phyloP scores from a whole-genome alignment of 2,113 vertebrate genomes.

The Entelurus aequoreus region DNA sequence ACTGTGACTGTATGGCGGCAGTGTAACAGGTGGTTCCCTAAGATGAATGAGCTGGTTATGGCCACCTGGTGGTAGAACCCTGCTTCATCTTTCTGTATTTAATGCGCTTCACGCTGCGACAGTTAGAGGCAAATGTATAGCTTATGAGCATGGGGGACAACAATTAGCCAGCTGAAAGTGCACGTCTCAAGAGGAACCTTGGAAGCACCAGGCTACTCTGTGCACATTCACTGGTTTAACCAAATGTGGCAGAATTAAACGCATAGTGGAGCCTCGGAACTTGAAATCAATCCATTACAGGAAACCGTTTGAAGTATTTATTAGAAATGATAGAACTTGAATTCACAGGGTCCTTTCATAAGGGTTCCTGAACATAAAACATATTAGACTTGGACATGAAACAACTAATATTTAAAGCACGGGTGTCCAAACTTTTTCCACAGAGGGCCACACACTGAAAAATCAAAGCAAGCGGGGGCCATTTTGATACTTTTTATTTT shows the following conservation, averaged over 20 bases:
- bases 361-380: too few relatives aligned
- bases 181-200: background rate
- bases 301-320: background rate
- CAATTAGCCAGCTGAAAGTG: conserved; percentile 5
- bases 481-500: too few relatives aligned
- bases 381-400: too few relatives aligned
- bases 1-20: background rate
- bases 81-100: conserved; percentile 9
- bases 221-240: conserved; percentile 13
- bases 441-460: too few relatives aligned
- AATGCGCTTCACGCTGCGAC: conserved; percentile 17
- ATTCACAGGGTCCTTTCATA: too few relatives aligned
- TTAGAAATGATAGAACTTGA: too few relatives aligned
- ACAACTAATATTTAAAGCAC: too few relatives aligned
- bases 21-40: conserved; percentile 13
- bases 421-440: too few relatives aligned
- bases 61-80: conserved; percentile 3
- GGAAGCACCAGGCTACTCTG: conserved; percentile 1
- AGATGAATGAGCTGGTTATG: conserved; percentile 3
- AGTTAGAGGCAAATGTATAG: conserved; percentile 13
- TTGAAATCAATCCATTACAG: background rate
- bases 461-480: too few relatives aligned
- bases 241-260: background rate
- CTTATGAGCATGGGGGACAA: conserved; percentile 8
- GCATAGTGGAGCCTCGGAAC: background rate